Evolutionary conservation across 2,797 vertebrate genomes (phyloP).

Genomic region (Bucorvus abyssinicus): DNA sequence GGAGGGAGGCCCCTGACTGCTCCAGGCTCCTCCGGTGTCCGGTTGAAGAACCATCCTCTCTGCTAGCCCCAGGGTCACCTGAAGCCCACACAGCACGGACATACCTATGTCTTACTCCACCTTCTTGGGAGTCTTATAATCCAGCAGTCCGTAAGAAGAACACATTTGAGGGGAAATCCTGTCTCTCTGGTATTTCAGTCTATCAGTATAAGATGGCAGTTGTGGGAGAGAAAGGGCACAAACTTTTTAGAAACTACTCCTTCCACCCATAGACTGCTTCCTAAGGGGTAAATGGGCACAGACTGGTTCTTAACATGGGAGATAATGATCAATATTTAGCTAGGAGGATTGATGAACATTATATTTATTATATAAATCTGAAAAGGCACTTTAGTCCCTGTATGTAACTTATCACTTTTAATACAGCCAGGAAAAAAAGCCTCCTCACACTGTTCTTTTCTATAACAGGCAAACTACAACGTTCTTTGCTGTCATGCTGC

Average conservation of each 20-base stretch:
- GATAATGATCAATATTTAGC: constrained; percentile 41
- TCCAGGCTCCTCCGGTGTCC: accelerated
- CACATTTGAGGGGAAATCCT: neutral
- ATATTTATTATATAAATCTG: neutral
- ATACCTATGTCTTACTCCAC: neutral
- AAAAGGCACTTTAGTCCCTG: neutral
- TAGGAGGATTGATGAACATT: neutral
- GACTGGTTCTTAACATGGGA: neutral
- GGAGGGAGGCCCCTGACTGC: too few species aligned
- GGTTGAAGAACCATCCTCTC: neutral
- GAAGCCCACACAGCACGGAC: neutral
- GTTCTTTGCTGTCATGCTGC: constrained; percentile 43
- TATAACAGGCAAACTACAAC: constrained; percentile 34
- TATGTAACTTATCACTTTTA: constrained; percentile 41
- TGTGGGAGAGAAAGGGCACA: neutral
- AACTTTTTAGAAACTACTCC: neutral
- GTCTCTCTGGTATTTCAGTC: neutral
- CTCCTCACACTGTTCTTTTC: constrained; percentile 16
- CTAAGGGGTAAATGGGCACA: neutral
- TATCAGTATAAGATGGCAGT: neutral
- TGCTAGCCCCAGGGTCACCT: neutral
- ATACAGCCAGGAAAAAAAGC: neutral
- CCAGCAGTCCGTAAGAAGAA: neutral
- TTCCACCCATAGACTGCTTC: constrained; percentile 12
- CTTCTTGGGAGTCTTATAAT: neutral